Base-by-base conservation (phyloP, 2,113 vertebrate species). In the Bothrops jararaca region DNA sequence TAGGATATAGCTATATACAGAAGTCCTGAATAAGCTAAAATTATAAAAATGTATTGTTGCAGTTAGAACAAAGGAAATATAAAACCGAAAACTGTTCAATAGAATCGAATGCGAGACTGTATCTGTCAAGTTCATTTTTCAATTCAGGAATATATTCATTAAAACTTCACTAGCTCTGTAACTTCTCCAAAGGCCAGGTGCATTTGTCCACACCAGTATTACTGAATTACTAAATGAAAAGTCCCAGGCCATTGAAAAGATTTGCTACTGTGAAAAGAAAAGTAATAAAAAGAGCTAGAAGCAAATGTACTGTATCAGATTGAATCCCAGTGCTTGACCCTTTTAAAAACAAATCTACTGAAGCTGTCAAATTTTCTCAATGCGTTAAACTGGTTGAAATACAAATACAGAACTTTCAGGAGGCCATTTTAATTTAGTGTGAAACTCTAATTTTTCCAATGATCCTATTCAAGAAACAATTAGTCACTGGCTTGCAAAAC, bases 271-370 rank as follows among this genome's bases (percentile, higher is more conserved):
- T 80, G 87, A 92, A 89, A 89, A 88, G 60, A 89, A 92, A 89
- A 22, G 69, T 54, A 89, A 92, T 88, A 80, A 56, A 92, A 92
- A 57, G n/a, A 52, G 86, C 22, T 88, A 88, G 50, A 88, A 69
- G 18, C 60, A 74, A 53, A 48, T 48, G 52, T 57, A 20, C 86
- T 85, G 89, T 54, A 74, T 50, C 85, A 80, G 89, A 88, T 26
- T 80, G 34, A 91, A 88, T 89, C 60, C 86, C 42, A 89, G 64
- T 52, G 86, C 86, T 56, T 88, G 60, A 89, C 92, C 92, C 56
- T 91, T 95, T 89, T 45, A 92, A 93, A 96, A 91, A 0, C 74
- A 90, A 94, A 94, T 89, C 91, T 48, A 48, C 87, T 88, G n/a
- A 53, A 53, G 91, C 85, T 93, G 94, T 24, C 53, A 1, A 1